A percentile compares a stretch with the other conserved stretches of the same genome.
Conservation (phyloP, 1,140 invertebrate species). For the Ladona fulva region DNA sequence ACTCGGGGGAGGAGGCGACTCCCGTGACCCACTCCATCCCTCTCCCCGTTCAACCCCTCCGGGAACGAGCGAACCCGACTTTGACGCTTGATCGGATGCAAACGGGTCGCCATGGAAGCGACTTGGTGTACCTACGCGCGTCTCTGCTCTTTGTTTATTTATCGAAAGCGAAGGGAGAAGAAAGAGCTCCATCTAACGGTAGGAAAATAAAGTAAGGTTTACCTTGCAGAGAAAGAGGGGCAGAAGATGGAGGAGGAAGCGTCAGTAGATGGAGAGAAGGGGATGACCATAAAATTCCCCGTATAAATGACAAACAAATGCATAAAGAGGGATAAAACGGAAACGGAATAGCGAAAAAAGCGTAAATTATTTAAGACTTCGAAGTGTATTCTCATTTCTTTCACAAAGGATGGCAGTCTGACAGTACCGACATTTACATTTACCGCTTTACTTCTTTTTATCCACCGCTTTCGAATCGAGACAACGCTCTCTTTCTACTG, state of each 20-base stretch:
- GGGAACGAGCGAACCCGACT: neutral
- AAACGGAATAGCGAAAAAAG: neutral
- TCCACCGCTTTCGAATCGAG: no score
- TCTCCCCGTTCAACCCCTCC: neutral
- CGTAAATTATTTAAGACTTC: neutral
- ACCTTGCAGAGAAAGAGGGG: neutral
- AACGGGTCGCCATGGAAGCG: neutral
- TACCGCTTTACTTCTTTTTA: no score
- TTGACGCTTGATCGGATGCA: neutral
- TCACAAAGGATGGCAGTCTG: neutral
- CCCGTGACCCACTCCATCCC: neutral
- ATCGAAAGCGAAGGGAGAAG: neutral
- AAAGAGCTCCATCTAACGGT: neutral
- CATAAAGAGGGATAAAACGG: conserved; percentile 1
- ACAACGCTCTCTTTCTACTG: no score
- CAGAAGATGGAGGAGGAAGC: neutral
- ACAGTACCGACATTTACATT: no score
- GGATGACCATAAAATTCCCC: neutral
- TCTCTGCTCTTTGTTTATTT: neutral
- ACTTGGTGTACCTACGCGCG: neutral
- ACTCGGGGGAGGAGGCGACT: neutral
- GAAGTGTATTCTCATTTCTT: neutral
- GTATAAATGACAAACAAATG: conserved; percentile 10
- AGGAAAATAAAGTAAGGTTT: neutral
- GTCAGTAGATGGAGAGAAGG: neutral